Percentiles rank a stretch among this genome's conserved stretches.
phyloP scores from a whole-genome alignment of 2,888 invertebrate genomes.

The Heliconius ethilla region DNA sequence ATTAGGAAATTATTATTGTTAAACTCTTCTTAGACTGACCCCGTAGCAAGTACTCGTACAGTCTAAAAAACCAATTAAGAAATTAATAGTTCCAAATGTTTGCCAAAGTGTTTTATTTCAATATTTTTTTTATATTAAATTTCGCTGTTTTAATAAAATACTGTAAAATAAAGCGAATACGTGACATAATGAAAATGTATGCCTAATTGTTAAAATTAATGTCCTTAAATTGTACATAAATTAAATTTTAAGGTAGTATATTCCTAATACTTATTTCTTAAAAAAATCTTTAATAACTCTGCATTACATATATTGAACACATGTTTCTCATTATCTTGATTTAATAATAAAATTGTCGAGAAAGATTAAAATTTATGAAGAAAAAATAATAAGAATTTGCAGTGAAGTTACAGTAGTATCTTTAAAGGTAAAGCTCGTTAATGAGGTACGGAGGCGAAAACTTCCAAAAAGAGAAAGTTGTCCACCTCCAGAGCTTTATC shows the following conservation, averaged over 20 bases:
- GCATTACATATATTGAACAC: not conserved
- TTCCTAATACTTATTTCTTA: not conserved
- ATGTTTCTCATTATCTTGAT: not conserved
- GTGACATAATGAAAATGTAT: not conserved
- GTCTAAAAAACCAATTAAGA: too few species aligned
- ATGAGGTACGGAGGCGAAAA: slow-evolving; percentile 46
- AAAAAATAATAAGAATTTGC: not conserved
- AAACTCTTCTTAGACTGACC: too few species aligned
- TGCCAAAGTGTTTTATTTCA: not conserved
- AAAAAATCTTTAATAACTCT: not conserved
- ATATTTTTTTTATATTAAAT: not conserved
- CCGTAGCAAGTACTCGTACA: too few species aligned
- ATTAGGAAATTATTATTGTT: too few species aligned
- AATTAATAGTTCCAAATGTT: too few species aligned
- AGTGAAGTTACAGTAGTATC: not conserved
- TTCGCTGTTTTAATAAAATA: not conserved
- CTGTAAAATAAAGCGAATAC: not conserved
- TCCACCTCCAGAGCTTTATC: slow-evolving; percentile 62
- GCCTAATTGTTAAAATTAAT: not conserved
- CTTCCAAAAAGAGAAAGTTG: slow-evolving; percentile 71
- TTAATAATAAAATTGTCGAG: not conserved
- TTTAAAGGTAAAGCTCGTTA: slow-evolving; percentile 23
- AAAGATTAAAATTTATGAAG: not conserved
- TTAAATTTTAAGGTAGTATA: too few species aligned
- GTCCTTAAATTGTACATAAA: not conserved